Evolutionary conservation across 2,888 invertebrate genomes (phyloP).

Genomic region (Chrysolina americana): DNA sequence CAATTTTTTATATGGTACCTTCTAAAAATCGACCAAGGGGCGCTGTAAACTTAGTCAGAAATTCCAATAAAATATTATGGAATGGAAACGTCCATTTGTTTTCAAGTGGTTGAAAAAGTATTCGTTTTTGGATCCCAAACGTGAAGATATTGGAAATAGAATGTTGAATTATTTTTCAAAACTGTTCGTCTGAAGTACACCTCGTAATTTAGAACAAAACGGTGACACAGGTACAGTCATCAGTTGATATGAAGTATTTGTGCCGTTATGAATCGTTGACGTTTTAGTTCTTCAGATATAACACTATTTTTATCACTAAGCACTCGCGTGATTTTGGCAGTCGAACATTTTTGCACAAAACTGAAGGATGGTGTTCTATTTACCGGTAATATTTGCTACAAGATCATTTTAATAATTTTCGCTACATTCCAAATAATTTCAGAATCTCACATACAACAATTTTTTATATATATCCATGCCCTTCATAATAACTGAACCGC

Average conservation of each 20-base stretch:
- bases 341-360: constrained; percentile 66
- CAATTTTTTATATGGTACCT: no score
- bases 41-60: no score
- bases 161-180: constrained; percentile 23
- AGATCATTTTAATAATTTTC: constrained; percentile 63
- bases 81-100: no score
- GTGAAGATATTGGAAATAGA: neutral
- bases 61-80: no score
- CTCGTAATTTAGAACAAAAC: constrained; percentile 41
- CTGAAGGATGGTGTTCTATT: constrained; percentile 62
- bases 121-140: no score
- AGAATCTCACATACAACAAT: constrained; percentile 68
- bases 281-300: constrained; percentile 58
- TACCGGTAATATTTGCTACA: constrained; percentile 51
- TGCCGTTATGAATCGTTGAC: constrained; percentile 64
- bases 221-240: constrained; percentile 58
- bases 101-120: no score
- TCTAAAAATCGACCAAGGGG: no score
- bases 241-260: constrained; percentile 68
- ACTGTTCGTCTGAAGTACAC: constrained; percentile 35
- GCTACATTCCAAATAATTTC: constrained; percentile 67
- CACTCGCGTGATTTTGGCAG: constrained; percentile 64
- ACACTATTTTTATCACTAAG: constrained; percentile 66
- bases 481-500: constrained; percentile 58
- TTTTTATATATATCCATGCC: constrained; percentile 55